These are phyloP conservation scores for Ochropacha duplaris DNA, from an alignment of 2,888 invertebrate species.

Conservation along the genomic window DNA sequence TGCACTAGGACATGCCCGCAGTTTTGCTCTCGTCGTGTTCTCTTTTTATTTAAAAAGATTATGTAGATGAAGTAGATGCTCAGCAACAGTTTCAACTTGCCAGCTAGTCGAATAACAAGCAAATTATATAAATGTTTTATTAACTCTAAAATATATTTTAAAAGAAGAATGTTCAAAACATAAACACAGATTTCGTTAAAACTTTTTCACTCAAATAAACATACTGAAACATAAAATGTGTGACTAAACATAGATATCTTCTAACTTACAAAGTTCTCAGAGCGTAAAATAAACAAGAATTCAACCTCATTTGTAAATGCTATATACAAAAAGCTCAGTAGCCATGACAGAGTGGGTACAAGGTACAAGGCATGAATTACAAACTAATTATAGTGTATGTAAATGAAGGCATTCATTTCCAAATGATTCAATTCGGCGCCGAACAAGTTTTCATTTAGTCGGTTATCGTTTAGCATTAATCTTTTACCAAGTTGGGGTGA, in stretches of 20 bases:
- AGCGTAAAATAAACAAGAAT: slow-evolving; percentile 57
- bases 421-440: slow-evolving; percentile 72
- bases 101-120: too few species aligned
- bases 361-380: slow-evolving; percentile 49
- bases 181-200: neutral
- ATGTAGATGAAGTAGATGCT: too few species aligned
- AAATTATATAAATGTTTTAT: too few species aligned
- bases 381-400: slow-evolving; percentile 71
- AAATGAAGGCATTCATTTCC: slow-evolving; percentile 69
- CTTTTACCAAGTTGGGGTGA: slow-evolving; percentile 41
- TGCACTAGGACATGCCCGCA: neutral
- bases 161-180: neutral
- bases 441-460: slow-evolving; percentile 64
- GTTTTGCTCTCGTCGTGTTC: neutral
- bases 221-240: neutral
- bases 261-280: slow-evolving; percentile 27
- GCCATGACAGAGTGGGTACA: slow-evolving; percentile 8
- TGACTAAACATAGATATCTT: neutral
- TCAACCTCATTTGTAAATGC: slow-evolving; percentile 38
- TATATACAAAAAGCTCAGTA: slow-evolving; percentile 18
- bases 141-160: too few species aligned
- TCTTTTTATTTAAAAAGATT: neutral
- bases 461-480: slow-evolving; percentile 59
- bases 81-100: too few species aligned
- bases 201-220: neutral